Evolutionary conservation across 2,888 invertebrate species (phyloP).

Genomic region (Deilephila porcellus): DNA sequence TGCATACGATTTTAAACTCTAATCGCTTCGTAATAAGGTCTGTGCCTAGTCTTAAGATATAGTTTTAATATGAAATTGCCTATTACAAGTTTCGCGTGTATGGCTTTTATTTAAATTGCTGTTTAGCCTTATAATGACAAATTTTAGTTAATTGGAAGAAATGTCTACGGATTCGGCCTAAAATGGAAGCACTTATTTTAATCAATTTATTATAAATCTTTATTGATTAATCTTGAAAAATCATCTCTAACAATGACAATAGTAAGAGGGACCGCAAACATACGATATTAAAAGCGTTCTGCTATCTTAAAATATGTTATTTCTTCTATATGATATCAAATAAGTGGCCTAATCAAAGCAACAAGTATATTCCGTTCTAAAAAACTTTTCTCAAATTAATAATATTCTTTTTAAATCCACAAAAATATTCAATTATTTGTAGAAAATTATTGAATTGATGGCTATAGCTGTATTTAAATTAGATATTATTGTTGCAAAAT

Average conservation of each 20-base stretch:
- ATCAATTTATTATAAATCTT: too few relatives aligned
- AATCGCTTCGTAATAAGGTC: constrained; percentile 20
- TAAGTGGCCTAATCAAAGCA: too few relatives aligned
- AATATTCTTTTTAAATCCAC: not conserved
- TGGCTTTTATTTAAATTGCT: not conserved
- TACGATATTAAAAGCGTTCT: not conserved
- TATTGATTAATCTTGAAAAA: not conserved
- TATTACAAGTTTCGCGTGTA: not conserved
- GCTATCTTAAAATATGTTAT: too few relatives aligned
- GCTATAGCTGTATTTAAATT: not conserved
- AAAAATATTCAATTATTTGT: too few relatives aligned
- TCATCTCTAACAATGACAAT: not conserved
- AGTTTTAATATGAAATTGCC: not conserved
- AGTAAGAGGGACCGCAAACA: not conserved
- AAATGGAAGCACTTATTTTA: too few relatives aligned
- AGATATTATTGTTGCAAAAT: not conserved
- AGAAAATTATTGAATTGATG: too few relatives aligned
- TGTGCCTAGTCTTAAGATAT: constrained; percentile 23
- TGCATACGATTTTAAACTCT: not conserved
- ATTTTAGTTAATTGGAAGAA: not conserved
- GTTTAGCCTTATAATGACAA: not conserved
- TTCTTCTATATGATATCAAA: too few relatives aligned
- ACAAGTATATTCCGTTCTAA: not conserved
- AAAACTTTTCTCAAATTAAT: not conserved
- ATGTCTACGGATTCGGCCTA: too few relatives aligned